A percentile compares a stretch with the other conserved stretches of the same genome.
Conservation (phyloP, 2,888 invertebrate species). For the Gnatocerus cornutus region DNA sequence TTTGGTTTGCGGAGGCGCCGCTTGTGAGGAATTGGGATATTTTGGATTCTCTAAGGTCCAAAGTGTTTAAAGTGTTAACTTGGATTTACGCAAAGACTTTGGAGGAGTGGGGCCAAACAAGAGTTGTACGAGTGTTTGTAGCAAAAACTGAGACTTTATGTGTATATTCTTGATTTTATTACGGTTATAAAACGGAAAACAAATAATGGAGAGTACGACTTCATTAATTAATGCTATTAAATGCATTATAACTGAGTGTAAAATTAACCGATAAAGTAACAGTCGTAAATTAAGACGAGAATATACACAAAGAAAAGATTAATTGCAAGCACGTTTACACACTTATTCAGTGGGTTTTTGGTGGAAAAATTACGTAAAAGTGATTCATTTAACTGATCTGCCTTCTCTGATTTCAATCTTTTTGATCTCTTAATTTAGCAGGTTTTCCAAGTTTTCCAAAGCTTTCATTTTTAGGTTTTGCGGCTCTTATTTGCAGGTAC, state of each 20-base stretch:
- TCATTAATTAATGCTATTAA: constrained; percentile 6
- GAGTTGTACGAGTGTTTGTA: neutral
- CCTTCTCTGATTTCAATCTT: too few relatives aligned
- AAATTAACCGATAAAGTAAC: constrained; percentile 17
- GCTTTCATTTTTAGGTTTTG: too few relatives aligned
- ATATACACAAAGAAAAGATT: too few relatives aligned
- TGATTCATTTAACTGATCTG: too few relatives aligned
- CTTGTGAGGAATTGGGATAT: constrained; percentile 5
- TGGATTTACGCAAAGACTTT: constrained; percentile 1
- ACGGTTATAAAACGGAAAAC: constrained; percentile 1
- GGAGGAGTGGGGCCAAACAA: neutral
- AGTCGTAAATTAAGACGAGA: constrained; percentile 11
- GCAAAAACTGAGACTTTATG: neutral
- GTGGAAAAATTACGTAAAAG: too few relatives aligned
- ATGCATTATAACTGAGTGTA: constrained; percentile 15
- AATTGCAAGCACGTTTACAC: too few relatives aligned
- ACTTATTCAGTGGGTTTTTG: too few relatives aligned
- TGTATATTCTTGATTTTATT: neutral
- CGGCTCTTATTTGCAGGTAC: too few relatives aligned
- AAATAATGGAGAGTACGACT: neutral
- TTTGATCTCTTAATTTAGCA: too few relatives aligned
- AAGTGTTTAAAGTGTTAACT: neutral
- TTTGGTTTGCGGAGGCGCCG: constrained; percentile 25
- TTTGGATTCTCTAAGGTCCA: constrained; percentile 10
- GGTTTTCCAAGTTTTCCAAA: too few relatives aligned